Base-by-base conservation (phyloP, 2,113 vertebrate genomes). In the Saguinus imperator region DNA sequence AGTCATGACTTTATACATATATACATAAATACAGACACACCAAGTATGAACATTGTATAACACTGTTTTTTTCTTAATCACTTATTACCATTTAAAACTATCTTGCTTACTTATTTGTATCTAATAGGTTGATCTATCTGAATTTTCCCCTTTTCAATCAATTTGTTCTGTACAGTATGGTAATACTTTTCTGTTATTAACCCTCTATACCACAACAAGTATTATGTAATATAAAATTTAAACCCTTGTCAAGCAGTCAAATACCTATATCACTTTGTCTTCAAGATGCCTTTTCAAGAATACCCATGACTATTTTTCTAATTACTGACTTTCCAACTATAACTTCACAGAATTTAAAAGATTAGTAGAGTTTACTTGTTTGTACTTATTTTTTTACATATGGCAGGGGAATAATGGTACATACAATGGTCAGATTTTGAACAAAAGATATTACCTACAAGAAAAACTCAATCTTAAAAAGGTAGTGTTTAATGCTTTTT, bases 161-260 rank as follows among this genome's bases (percentile, higher is more conserved):
- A 83, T 57, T 16, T 35, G 83, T 76, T 89, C 43, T 94, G 16
- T 68, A 91, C 6, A 82, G n/a, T 61, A 20, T 13, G 73, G 1
- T 48, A 32, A 64, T 64, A 32, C 7, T 77, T 94, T 21, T 96
- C n/a, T 96, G 32, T 90, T 27, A 58, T 48, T 83, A 43, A 79
- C 6, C 4, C 86, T 94, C 80, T 88, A 73, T 52, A 76, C 43
- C 64, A 91, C 16, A 35, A 95, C 40, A 95, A 96, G 21, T 94
- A 64, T 29, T 32, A 64, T 92, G 77, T 1, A 94, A 94, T 88
- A 97, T n/a, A 92, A 64, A 94, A 27, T 9, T 94, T 68, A 87
- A 87, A 93, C 23, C 86, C 72, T 97, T 35, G 43, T 75, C 73
- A 94, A 68, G 45, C 29, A 90, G 35, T 92, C 55, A 95, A 91